A percentile compares a stretch with the other conserved stretches of the same genome.
These are phyloP conservation scores for Dendronephthya gigantea DNA, from an alignment of 64 coral and sea anemone genomes.

Conservation along the genomic window DNA sequence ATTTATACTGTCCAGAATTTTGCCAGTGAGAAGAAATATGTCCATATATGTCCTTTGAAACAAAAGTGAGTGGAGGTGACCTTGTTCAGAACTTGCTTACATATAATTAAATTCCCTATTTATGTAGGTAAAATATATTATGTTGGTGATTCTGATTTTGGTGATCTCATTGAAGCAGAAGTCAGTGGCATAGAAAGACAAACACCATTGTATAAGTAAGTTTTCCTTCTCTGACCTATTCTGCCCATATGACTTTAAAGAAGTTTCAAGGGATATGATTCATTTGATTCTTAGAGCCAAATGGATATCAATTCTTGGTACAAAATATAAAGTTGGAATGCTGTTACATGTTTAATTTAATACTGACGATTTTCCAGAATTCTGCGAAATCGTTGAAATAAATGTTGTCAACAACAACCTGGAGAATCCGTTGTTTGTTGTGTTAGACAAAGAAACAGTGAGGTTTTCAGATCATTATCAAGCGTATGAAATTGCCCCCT, in stretches of 20 bases:
- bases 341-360: background rate
- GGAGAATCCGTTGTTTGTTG: background rate
- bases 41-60: too few species aligned
- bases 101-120: background rate
- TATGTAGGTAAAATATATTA: background rate
- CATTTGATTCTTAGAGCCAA: background rate
- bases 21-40: too few species aligned
- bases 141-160: background rate
- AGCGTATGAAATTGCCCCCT: background rate
- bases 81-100: too few species aligned
- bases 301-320: conserved; percentile 21
- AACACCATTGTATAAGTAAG: conserved; percentile 7
- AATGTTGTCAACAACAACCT: background rate
- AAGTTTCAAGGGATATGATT: too few species aligned
- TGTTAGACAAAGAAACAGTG: background rate
- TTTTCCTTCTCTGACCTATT: background rate
- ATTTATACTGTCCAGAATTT: too few species aligned
- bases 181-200: background rate
- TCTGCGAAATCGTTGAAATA: background rate
- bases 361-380: background rate
- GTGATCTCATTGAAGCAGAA: background rate
- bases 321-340: conserved; percentile 14
- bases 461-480: conserved; percentile 7
- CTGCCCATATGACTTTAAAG: too few species aligned
- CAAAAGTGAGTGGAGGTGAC: too few species aligned